Base-by-base conservation (phyloP, 2,113 vertebrate genomes). In the Castor canadensis region DNA sequence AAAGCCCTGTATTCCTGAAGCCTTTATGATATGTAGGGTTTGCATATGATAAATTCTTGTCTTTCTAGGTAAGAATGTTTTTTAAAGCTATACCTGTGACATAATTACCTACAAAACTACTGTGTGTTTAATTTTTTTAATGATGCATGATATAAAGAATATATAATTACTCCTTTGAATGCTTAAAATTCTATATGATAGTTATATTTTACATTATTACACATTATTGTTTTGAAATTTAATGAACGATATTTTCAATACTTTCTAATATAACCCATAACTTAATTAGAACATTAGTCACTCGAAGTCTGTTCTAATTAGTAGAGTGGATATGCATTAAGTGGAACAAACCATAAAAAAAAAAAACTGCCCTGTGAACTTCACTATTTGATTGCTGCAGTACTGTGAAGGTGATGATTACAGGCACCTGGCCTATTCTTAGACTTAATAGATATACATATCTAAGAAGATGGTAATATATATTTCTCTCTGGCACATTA, bases 131-230 rank as follows among this genome's bases (percentile, higher is more conserved):
- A 62, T 76, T 72, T 76, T 56, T 96, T 90, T 26, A 66, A 32
- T 49, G 7, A 38, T 89, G 6, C 40, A n/a, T 54, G 19, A 19
- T 40, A 47, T 49, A 91, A 17, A 62, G 30, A 80, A 67, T 87
- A 0, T 62, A 54, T 87, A 91, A 89, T 95, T 89, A 71, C 26
- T 6, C 58, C 26, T 84, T 64, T 82, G 20, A 47, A 43, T 64
- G 52, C 76, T 43, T 71, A 71, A 67, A 82, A 56, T 11, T 73
- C 71, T 13, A 2, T 83, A 54, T 64, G 13, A 76, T 81, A 56
- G 77, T 85, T 75, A 73, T 52, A 49, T 83, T 87, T 87, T 89
- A 86, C 16, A 52, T 62, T 93, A n/a, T 86, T 95, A 47, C 15
- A 73, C 9, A 49, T 73, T 89, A 32, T 72, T 66, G 17, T 93